Evolutionary conservation across 1,140 invertebrate genomes (phyloP).

Genomic region (Aphelenchoides avenae): DNA sequence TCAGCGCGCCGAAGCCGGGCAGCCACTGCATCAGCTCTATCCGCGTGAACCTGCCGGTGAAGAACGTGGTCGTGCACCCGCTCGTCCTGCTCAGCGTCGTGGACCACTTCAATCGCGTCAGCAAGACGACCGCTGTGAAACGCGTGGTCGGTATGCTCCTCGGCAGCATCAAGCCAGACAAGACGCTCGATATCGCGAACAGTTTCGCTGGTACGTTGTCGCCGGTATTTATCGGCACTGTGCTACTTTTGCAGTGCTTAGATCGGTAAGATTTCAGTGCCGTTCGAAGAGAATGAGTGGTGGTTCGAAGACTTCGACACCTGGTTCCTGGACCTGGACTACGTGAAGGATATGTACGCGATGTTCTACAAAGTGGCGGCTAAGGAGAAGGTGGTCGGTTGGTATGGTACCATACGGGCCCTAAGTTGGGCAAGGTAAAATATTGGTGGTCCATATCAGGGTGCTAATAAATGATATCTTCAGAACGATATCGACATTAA

Average conservation of each 20-base stretch:
- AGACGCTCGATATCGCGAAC: conserved; percentile 94
- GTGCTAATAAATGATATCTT: no score
- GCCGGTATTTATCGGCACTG: no score
- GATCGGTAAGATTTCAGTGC: conserved; percentile 77
- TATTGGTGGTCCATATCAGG: no score
- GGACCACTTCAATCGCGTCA: conserved; percentile 99
- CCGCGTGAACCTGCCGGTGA: conserved; percentile 50
- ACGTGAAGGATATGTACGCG: conserved; percentile 96
- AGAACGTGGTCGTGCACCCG: conserved; percentile 88
- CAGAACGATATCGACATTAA: conserved; percentile 98
- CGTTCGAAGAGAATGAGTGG: conserved; percentile 99
- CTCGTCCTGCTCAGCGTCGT: conserved; percentile 95
- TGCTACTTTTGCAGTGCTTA: background rate
- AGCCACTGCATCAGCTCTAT: conserved; percentile 43
- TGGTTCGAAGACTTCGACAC: conserved; percentile 97
- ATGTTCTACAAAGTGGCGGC: conserved; percentile 97
- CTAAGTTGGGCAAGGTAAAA: conserved; percentile 72
- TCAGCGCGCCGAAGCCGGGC: no score
- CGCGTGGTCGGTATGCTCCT: conserved; percentile 93
- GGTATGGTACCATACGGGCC: conserved; percentile 99
- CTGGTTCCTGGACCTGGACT: conserved; percentile 99
- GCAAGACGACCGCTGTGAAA: conserved; percentile 96
- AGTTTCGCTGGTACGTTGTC: conserved; percentile 87
- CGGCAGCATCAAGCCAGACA: conserved; percentile 88
- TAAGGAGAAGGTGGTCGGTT: conserved; percentile 92